phyloP scores from a whole-genome alignment of 2,113 vertebrate species.

The Neodon shergylaensis region DNA sequence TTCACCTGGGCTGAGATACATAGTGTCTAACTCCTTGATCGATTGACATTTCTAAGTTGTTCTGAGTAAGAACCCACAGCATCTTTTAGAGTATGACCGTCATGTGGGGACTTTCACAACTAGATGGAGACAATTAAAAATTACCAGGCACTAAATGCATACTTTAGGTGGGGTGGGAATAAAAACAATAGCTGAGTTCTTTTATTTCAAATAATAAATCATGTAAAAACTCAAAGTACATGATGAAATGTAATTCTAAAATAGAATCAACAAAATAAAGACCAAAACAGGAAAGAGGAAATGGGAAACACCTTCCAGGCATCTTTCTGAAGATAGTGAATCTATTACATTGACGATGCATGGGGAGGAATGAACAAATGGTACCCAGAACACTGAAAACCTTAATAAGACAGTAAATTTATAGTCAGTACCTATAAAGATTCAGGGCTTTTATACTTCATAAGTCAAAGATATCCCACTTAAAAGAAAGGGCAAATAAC shows the following conservation, averaged over 20 bases:
- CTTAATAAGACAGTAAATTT: neutral
- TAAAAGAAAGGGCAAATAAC: neutral
- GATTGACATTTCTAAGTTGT: neutral
- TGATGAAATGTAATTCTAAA: neutral
- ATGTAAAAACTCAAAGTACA: neutral
- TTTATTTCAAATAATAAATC: neutral
- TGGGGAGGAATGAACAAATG: too few species aligned
- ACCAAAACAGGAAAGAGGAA: neutral
- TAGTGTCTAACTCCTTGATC: neutral
- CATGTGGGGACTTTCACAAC: neutral
- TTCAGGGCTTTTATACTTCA: neutral
- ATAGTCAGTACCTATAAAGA: neutral
- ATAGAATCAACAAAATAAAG: neutral
- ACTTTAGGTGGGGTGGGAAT: neutral
- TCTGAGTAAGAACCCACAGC: neutral
- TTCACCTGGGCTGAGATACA: neutral
- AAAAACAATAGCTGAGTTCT: neutral
- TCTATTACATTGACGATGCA: neutral
- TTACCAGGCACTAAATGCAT: neutral
- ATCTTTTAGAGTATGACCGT: neutral
- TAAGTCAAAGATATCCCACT: neutral
- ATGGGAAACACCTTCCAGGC: neutral
- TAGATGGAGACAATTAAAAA: neutral
- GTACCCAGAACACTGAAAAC: neutral
- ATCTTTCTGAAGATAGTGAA: neutral